phyloP scores from a whole-genome alignment of 2,888 invertebrate species.

The Agrochola litura region DNA sequence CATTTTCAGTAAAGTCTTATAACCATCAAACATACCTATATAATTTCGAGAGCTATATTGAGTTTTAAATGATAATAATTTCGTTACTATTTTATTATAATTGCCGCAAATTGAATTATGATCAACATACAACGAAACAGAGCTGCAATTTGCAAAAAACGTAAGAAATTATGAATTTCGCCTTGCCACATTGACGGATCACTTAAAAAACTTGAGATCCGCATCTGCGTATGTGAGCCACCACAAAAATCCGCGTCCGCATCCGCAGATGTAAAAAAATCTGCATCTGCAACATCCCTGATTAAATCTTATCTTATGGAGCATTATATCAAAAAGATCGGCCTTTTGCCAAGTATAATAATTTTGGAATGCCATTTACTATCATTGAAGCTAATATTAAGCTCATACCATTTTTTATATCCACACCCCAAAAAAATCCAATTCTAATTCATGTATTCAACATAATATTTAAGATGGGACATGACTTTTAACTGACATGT shows the following conservation, averaged over 20 bases:
- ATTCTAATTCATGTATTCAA: constrained; percentile 22
- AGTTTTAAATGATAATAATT: too few relatives aligned
- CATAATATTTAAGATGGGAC: constrained; percentile 28
- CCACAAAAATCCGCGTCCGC: too few relatives aligned
- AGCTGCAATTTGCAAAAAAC: neutral
- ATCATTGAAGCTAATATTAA: neutral
- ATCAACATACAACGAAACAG: neutral
- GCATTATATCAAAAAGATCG: neutral
- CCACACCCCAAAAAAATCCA: neutral
- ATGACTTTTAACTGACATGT: constrained; percentile 33
- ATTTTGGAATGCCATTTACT: neutral
- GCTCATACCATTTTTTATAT: neutral
- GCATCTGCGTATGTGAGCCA: too few relatives aligned
- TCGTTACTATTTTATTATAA: too few relatives aligned
- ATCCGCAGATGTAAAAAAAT: too few relatives aligned
- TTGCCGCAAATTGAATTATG: neutral
- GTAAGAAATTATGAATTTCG: neutral
- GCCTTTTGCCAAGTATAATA: neutral
- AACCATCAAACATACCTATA: too few relatives aligned
- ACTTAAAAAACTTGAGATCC: too few relatives aligned
- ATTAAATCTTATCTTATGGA: neutral
- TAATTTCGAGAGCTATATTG: too few relatives aligned
- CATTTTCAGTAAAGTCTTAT: too few relatives aligned
- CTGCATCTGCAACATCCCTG: too few relatives aligned
- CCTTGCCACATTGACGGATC: too few relatives aligned